A percentile compares a stretch with the other conserved stretches of the same genome.
These are phyloP conservation scores for Nycticryphes semicollaris DNA, from an alignment of 2,113 vertebrate genomes.

Conservation along the genomic window DNA sequence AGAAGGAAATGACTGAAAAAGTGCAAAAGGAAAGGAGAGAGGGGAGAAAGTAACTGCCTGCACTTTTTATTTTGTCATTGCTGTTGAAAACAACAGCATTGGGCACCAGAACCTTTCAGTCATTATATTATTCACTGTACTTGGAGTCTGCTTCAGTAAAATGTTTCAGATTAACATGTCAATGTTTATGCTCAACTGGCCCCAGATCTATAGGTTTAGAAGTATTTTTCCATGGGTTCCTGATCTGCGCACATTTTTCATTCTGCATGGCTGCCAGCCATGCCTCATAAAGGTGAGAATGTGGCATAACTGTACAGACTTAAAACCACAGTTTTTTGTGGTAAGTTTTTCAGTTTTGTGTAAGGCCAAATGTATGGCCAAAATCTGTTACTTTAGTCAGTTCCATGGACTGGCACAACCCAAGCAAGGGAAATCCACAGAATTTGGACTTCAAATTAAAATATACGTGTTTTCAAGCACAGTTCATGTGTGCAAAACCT, in stretches of 20 bases:
- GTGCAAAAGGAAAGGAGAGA: neutral
- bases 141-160: neutral
- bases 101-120: neutral
- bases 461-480: neutral
- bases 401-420: neutral
- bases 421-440: neutral
- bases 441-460: neutral
- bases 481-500: neutral
- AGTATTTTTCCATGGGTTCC: slow-evolving; percentile 27
- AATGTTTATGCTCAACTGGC: slow-evolving; percentile 1
- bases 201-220: neutral
- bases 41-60: neutral
- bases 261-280: slow-evolving; percentile 35
- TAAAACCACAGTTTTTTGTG: neutral
- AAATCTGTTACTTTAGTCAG: neutral
- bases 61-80: neutral
- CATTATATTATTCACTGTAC: neutral
- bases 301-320: neutral
- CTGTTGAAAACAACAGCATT: neutral
- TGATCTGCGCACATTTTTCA: neutral
- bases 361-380: neutral
- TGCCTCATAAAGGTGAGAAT: slow-evolving; percentile 51
- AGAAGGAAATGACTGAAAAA: neutral
- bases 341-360: neutral
- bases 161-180: slow-evolving; percentile 24